phyloP scores from a whole-genome alignment of 1,140 invertebrate genomes.

The Neoseiulus cucumeris region DNA sequence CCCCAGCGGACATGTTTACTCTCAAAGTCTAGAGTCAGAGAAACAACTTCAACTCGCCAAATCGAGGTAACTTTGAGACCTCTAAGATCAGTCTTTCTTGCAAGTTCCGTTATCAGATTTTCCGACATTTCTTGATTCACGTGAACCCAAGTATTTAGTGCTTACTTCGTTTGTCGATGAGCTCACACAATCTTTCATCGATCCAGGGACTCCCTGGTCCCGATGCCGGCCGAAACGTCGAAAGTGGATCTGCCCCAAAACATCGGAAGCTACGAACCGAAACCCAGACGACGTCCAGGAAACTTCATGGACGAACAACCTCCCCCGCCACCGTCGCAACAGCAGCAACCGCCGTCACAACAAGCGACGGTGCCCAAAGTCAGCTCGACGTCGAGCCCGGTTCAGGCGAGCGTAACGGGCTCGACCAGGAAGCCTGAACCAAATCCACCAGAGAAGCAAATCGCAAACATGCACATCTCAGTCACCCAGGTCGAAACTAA shows the following conservation, averaged over 20 bases:
- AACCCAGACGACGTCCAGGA: not conserved
- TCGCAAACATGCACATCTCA: slow-evolving; percentile 8
- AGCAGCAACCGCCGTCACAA: not conserved
- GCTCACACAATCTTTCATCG: no score
- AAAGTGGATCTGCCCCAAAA: not conserved
- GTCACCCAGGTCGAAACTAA: slow-evolving; percentile 5
- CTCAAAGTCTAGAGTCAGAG: not conserved
- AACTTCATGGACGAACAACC: slow-evolving; percentile 1
- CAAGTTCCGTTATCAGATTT: no score
- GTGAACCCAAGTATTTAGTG: no score
- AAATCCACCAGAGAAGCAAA: not conserved
- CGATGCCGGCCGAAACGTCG: not conserved
- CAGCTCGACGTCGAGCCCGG: no score
- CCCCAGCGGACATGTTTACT: not conserved
- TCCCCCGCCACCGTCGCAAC: not conserved
- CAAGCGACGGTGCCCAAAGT: not conserved
- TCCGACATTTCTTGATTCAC: no score
- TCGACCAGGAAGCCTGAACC: not conserved
- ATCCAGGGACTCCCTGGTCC: not conserved
- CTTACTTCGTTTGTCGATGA: no score
- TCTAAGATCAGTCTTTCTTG: no score
- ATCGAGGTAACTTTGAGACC: no score
- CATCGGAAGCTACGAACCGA: not conserved
- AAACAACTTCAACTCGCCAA: slow-evolving; percentile 6
- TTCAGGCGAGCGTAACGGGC: no score